Evolutionary conservation across 2,113 vertebrate genomes (phyloP).

Genomic region (Grammomys dolichurus): DNA sequence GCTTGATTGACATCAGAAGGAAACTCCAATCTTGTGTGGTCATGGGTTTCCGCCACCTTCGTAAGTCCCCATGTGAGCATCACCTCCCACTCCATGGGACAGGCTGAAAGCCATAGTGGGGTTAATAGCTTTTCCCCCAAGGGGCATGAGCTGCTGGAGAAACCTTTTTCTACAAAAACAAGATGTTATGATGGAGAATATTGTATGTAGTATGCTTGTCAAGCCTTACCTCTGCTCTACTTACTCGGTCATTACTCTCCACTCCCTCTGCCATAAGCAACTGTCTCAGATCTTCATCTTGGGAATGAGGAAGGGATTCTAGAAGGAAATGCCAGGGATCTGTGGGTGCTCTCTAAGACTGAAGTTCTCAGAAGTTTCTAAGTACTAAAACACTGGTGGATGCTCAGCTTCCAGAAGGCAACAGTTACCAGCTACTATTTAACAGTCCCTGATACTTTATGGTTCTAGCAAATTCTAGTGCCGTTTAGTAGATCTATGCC

Average conservation of each 20-base stretch:
- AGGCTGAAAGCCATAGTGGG: background rate
- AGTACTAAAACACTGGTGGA: background rate
- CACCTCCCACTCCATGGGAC: too few relatives aligned
- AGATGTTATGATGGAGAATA: background rate
- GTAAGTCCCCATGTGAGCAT: background rate
- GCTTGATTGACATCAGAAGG: background rate
- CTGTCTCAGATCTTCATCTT: background rate
- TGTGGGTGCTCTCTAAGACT: background rate
- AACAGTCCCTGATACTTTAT: background rate
- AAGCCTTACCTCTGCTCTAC: background rate
- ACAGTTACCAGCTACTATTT: background rate
- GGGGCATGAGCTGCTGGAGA: background rate
- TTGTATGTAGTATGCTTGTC: background rate
- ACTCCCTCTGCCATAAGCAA: background rate
- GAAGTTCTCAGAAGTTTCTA: background rate
- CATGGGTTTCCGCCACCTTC: background rate
- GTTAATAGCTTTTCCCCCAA: background rate
- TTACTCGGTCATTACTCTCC: background rate
- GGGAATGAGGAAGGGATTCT: background rate
- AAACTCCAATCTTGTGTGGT: background rate
- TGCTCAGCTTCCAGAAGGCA: background rate
- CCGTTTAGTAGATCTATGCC: background rate
- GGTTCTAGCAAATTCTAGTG: background rate
- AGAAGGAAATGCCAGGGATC: background rate
- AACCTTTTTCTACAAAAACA: background rate